phyloP scores from a whole-genome alignment of 2,113 vertebrate genomes.

The Embiotoca jacksoni region DNA sequence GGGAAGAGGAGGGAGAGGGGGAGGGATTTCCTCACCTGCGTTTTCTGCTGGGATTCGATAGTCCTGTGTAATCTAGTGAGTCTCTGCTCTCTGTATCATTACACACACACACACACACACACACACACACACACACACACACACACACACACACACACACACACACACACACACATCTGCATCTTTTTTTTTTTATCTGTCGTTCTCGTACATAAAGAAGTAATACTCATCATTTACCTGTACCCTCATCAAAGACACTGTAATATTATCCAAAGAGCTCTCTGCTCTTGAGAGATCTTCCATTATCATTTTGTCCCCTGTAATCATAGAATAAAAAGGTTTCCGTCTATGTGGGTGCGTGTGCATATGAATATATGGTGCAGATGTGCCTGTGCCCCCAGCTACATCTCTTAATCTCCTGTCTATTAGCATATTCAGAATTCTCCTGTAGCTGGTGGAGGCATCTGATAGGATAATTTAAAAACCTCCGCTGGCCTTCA shows the following conservation, averaged over 20 bases:
- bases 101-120: constrained; percentile 8
- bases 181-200: neutral
- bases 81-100: constrained; percentile 27
- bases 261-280: constrained; percentile 30
- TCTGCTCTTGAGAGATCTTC: constrained; percentile 47
- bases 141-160: neutral
- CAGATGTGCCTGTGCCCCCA: constrained; percentile 48
- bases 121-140: neutral
- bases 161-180: constrained; percentile 12
- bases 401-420: constrained; percentile 76
- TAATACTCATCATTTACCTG: constrained; percentile 56
- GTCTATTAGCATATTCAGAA: constrained; percentile 77
- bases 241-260: constrained; percentile 54
- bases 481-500: constrained; percentile 64
- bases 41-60: constrained; percentile 43
- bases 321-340: constrained; percentile 61
- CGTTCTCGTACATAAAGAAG: constrained; percentile 23
- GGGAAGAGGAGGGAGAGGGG: neutral
- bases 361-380: constrained; percentile 21
- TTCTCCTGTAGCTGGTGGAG: constrained; percentile 57
- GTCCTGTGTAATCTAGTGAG: constrained; percentile 34
- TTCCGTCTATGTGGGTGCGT: constrained; percentile 15
- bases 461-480: constrained; percentile 75
- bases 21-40: constrained; percentile 44
- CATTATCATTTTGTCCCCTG: constrained; percentile 56